Evolutionary conservation across 2,113 vertebrate genomes (phyloP), one percentile per base, ranked within the genome.

Genomic region (Maccullochella peelii): DNA sequence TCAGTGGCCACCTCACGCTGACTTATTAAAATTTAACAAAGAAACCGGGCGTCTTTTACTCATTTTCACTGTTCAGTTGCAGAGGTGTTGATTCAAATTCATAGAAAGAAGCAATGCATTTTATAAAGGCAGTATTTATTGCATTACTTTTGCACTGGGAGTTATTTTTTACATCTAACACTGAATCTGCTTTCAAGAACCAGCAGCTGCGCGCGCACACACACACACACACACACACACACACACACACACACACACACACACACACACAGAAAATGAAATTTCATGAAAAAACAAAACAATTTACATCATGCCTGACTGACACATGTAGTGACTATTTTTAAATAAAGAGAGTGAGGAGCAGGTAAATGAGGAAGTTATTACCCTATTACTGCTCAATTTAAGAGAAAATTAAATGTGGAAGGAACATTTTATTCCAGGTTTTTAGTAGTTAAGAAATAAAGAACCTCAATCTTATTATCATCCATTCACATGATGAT

Each of bases 11-110:
- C 49, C 52, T 52, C 62, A 67, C 0, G 1, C 4, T 66, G 57
- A 50, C 63, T 33, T 12, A 83, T 81, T 59, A 52, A 58, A 69
- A 30, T 49, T 79, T 0, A 3, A 68, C 23, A 63, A 50, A 70
- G 25, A 71, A 70, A 63, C 73, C 7, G 0, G 2, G 44, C 8
- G 57, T 7, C 8, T 57, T 57, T 55, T 27, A 30, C 18, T 18
- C 3, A 10, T 79, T 73, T 49, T 55, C 33, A 50, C 30, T 38
- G 52, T 3, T 54, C 6, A 27, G 3, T 14, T 47, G 4, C 44
- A 36, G 25, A n/a, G 20, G 23, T 62, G 44, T 79, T 70, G 42
- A 69, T 65, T 40, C 40, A 38, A n/a, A n/a, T n/a, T n/a, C n/a
- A n/a, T n/a, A n/a, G n/a, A n/a, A n/a, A n/a, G n/a, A n/a, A n/a